phyloP scores from a whole-genome alignment of 1,140 invertebrate species.

The Drepana arcuata region DNA sequence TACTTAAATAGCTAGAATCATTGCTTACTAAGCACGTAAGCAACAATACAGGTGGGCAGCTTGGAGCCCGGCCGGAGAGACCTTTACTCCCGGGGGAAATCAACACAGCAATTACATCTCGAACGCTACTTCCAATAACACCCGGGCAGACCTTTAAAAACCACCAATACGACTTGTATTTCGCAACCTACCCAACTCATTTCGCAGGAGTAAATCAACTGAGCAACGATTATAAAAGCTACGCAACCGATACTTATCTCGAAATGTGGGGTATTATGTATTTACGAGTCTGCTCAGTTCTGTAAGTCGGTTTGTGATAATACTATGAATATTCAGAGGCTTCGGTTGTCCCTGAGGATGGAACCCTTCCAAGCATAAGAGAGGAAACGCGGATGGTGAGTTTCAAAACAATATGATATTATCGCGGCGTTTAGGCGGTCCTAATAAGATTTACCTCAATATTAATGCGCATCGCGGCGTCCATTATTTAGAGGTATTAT shows the following conservation, averaged over 20 bases:
- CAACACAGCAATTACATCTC: constrained; percentile 61
- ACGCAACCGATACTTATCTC: constrained; percentile 22
- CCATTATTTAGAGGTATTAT: constrained; percentile 64
- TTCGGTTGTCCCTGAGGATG: constrained; percentile 44
- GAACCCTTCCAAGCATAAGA: constrained; percentile 61
- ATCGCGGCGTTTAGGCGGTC: constrained; percentile 61
- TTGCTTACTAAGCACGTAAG: constrained; percentile 30
- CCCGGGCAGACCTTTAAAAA: constrained; percentile 33
- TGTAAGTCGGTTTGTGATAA: constrained; percentile 43
- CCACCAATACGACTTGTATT: constrained; percentile 8
- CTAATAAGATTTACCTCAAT: constrained; percentile 70
- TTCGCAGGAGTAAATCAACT: constrained; percentile 2
- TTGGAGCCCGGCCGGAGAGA: constrained; percentile 28
- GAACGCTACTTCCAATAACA: constrained; percentile 53
- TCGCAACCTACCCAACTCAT: constrained; percentile 1
- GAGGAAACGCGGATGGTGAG: constrained; percentile 57
- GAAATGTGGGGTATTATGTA: constrained; percentile 30
- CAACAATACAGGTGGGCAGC: constrained; percentile 23
- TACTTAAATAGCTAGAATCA: too few relatives aligned
- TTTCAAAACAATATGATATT: constrained; percentile 69
- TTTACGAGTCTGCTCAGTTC: constrained; percentile 38
- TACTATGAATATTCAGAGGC: constrained; percentile 57
- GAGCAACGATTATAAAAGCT: constrained; percentile 7
- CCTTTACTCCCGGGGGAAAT: constrained; percentile 52
- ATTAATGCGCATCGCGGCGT: constrained; percentile 63